Evolutionary conservation across 92 coral and sea anemone species (phyloP).

Genomic region (Micromussa lordhowensis): DNA sequence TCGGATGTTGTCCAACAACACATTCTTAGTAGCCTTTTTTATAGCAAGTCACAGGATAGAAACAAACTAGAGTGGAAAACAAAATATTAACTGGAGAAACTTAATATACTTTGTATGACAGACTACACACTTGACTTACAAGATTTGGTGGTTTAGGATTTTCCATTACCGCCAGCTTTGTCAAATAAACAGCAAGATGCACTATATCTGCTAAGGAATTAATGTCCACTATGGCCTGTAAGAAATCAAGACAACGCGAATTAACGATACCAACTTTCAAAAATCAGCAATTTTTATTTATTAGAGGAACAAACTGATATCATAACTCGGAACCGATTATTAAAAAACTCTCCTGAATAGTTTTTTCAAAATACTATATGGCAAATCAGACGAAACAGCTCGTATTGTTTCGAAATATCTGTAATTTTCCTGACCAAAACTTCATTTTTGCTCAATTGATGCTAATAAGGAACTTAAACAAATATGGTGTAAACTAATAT

Average conservation of each 20-base stretch:
- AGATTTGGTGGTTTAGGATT: constrained; percentile 1
- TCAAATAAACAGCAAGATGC: constrained; percentile 75
- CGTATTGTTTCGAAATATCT: no score
- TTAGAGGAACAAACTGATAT: no score
- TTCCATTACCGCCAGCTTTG: constrained; percentile 71
- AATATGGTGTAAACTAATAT: no score
- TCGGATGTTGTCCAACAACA: not conserved
- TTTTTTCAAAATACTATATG: no score
- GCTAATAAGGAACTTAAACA: no score
- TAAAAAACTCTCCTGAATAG: no score
- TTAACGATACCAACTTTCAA: not conserved
- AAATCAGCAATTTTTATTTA: no score
- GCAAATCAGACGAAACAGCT: no score
- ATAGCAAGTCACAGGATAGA: no score
- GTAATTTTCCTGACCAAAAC: no score
- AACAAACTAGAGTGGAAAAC: not conserved
- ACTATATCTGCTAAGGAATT: constrained; percentile 80
- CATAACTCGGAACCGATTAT: no score
- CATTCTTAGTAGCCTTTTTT: not conserved
- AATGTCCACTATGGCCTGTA: constrained; percentile 79
- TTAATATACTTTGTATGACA: not conserved
- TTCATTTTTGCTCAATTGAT: no score
- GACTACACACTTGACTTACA: not conserved
- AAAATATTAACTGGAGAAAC: not conserved
- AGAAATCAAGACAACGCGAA: not conserved